These are phyloP conservation scores for Indicator maculatus DNA, from an alignment of 2,113 vertebrate genomes.

Conservation along the genomic window DNA sequence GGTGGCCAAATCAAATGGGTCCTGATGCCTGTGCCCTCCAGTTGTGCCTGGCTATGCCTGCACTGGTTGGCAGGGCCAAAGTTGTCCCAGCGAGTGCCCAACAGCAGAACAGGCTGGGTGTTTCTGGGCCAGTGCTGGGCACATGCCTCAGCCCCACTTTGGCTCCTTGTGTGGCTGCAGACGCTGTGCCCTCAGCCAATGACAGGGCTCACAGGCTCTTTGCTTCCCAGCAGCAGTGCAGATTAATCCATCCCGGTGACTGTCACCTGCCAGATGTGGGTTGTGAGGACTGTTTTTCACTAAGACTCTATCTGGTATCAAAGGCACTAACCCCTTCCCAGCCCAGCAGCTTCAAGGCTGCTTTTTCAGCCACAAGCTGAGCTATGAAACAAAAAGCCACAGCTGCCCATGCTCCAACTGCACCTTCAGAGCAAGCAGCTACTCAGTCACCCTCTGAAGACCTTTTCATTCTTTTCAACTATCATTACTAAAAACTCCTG, in stretches of 20 bases:
- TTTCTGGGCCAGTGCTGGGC: neutral
- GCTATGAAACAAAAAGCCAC: neutral
- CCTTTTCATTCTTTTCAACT: neutral
- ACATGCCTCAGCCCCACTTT: neutral
- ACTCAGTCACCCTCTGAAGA: neutral
- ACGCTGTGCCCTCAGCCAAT: neutral
- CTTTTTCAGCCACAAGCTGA: neutral
- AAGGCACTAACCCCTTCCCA: neutral
- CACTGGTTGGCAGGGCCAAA: neutral
- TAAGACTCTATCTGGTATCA: neutral
- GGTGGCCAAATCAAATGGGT: neutral
- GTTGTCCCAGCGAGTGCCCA: rapidly evolving
- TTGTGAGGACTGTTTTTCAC: neutral
- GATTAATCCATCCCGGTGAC: neutral
- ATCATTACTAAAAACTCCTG: neutral
- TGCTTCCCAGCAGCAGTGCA: neutral
- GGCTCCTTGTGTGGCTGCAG: neutral
- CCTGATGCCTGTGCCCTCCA: neutral
- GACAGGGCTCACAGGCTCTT: neutral
- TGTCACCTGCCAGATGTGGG: neutral
- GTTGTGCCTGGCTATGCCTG: neutral
- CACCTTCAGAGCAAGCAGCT: neutral
- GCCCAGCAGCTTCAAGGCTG: neutral
- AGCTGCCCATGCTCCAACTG: neutral
- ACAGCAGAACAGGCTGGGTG: neutral